phyloP scores from a whole-genome alignment of 2,888 invertebrate species.

The Trissoscelio sp. region DNA sequence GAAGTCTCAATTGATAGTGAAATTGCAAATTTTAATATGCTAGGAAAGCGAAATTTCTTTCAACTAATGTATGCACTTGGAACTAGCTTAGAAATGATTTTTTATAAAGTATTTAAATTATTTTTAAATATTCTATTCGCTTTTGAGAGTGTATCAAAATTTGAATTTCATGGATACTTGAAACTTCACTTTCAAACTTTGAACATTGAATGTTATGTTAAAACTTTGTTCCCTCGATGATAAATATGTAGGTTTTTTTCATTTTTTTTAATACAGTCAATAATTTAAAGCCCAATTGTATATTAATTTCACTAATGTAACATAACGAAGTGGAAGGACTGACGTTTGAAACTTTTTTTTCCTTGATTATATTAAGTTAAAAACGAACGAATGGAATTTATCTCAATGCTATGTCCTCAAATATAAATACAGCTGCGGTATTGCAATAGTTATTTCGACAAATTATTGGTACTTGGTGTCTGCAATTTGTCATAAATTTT shows the following conservation, averaged over 20 bases:
- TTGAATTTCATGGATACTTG: too few species aligned
- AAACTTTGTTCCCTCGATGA: slow-evolving; percentile 5
- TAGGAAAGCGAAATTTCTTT: too few species aligned
- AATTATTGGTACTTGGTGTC: neutral
- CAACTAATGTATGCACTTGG: too few species aligned
- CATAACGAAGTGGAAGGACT: slow-evolving; percentile 19
- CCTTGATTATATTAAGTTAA: neutral
- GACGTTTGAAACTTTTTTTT: slow-evolving; percentile 19
- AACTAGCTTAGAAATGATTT: too few species aligned
- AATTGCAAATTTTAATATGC: too few species aligned
- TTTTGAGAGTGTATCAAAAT: too few species aligned
- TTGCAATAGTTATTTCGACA: neutral
- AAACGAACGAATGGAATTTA: slow-evolving; percentile 4
- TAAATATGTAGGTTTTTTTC: slow-evolving; percentile 6
- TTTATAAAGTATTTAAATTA: too few species aligned
- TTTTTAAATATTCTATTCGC: too few species aligned
- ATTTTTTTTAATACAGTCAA: slow-evolving; percentile 22
- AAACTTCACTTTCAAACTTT: neutral
- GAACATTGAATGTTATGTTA: neutral
- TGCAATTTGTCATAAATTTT: neutral
- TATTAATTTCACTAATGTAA: neutral
- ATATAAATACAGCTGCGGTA: slow-evolving; percentile 19
- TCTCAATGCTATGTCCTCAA: slow-evolving; percentile 1
- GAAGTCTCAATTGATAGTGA: too few species aligned
- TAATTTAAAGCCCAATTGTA: neutral